Evolutionary conservation across 2,113 vertebrate genomes (phyloP), one percentile per base, ranked within the genome.

Genomic region (Nycticryphes semicollaris): DNA sequence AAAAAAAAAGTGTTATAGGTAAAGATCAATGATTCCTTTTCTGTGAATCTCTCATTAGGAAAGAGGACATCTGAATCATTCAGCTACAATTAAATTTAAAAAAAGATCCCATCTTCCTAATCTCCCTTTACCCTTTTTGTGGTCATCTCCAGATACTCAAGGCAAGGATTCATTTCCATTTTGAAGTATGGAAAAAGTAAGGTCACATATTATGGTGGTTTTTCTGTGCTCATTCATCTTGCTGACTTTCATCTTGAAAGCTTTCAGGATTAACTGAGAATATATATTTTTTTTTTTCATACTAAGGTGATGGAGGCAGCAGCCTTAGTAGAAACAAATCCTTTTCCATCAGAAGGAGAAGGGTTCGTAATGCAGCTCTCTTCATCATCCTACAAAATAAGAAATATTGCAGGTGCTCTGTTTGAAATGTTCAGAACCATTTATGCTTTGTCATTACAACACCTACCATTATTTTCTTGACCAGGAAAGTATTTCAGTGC

Each of bases 371-470:
- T 16, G n/a, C 25, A 93, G 54, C 54, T 87, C 74, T 93, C 37
- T 93, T 96, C 95, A 90, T 90, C 89, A 94, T 66, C 48, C 24
- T 57, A 76, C 83, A 89, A 91, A 85, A 78, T 35, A 67, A 76
- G 75, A 93, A 84, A 86, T 79, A 95, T 17, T 56, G 35, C 72
- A 87, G 48, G 47, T 93, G 33, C 54, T 87, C 57, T 37, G 24
- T 56, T 90, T 24, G 62, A 87, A 78, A 88, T 24, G 37, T 69
- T 88, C 73, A 76, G 37, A 93, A 88, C 56, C 54, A 70, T 51
- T 90, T 87, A 39, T 45, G 35, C 31, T 77, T 73, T 93, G 59
- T 93, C 81, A 87, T 76, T 90, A 66, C 68, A 84, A 64, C 53
- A 79, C 28, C 62, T 72, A 85, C 54, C 41, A 48, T 60, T 89